Evolutionary conservation across 2,113 vertebrate species (phyloP).

Genomic region (Podarcis muralis): DNA sequence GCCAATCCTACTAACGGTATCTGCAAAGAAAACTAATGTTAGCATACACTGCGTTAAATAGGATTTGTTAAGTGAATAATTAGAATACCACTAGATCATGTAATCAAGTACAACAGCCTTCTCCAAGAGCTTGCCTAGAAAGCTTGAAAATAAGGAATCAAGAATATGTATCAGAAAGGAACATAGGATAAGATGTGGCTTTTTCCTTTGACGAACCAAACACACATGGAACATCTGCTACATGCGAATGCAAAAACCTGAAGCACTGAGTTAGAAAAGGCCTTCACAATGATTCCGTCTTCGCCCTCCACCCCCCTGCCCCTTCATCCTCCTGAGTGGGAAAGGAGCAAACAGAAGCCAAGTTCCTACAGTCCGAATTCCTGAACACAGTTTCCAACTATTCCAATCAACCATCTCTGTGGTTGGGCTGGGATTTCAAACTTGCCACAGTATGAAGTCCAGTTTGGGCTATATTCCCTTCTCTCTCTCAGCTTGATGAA

Average conservation of each 20-base stretch:
- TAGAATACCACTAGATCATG: not conserved
- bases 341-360: constrained; percentile 74
- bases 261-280: constrained; percentile 64
- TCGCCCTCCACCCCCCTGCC: constrained; percentile 37
- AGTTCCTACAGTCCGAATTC: constrained; percentile 76
- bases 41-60: rapidly evolving
- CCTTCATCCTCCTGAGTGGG: constrained; percentile 47
- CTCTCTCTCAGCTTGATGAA: constrained; percentile 83
- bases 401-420: constrained; percentile 84
- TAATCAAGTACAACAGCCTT: constrained; percentile 3
- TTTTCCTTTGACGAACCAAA: not conserved
- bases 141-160: constrained; percentile 10
- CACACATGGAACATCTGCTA: not conserved
- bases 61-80: constrained; percentile 18
- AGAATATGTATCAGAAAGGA: not conserved
- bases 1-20: not conserved
- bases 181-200: not conserved
- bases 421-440: constrained; percentile 86
- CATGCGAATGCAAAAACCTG: not conserved
- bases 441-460: constrained; percentile 87
- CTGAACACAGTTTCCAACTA: constrained; percentile 82
- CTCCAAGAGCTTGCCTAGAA: not conserved
- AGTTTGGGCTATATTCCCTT: constrained; percentile 85
- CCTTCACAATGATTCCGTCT: constrained; percentile 33
- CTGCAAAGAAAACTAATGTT: constrained; percentile 23